phyloP scores from a whole-genome alignment of 2,888 invertebrate genomes.

The Folsomia manolachei region DNA sequence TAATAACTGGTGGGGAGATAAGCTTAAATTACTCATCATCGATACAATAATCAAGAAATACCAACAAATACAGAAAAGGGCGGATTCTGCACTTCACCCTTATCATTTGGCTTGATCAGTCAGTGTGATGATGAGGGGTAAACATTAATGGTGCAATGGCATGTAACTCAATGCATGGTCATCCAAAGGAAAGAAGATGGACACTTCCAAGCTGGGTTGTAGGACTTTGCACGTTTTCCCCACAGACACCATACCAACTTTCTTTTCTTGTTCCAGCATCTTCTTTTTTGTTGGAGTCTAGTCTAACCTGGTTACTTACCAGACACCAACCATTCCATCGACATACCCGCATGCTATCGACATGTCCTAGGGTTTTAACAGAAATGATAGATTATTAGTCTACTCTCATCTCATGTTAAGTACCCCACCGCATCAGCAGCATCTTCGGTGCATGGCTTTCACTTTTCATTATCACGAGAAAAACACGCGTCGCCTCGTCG shows the following conservation, averaged over 20 bases:
- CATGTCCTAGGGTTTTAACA: neutral
- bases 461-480: constrained; percentile 16
- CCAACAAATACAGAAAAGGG: neutral
- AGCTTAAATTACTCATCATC: constrained; percentile 23
- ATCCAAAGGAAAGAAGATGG: too few relatives aligned
- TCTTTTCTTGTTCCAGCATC: neutral
- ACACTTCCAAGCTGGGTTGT: too few relatives aligned
- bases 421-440: neutral
- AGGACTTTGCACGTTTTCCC: neutral
- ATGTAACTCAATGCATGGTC: too few relatives aligned
- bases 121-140: constrained; percentile 20
- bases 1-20: constrained; percentile 24
- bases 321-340: too few relatives aligned
- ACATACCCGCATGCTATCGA: too few relatives aligned
- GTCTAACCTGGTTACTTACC: too few relatives aligned
- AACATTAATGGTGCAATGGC: constrained; percentile 41
- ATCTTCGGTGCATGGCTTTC: neutral
- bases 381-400: neutral
- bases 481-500: neutral
- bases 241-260: neutral
- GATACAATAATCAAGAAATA: neutral
- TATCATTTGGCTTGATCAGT: neutral
- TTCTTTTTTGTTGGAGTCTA: too few relatives aligned
- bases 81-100: neutral
- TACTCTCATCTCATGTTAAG: neutral